Percentiles rank a stretch among this genome's conserved stretches.
Evolutionary conservation across 2,888 invertebrate genomes (phyloP).

Genomic region (Toxonevra muliebris): DNA sequence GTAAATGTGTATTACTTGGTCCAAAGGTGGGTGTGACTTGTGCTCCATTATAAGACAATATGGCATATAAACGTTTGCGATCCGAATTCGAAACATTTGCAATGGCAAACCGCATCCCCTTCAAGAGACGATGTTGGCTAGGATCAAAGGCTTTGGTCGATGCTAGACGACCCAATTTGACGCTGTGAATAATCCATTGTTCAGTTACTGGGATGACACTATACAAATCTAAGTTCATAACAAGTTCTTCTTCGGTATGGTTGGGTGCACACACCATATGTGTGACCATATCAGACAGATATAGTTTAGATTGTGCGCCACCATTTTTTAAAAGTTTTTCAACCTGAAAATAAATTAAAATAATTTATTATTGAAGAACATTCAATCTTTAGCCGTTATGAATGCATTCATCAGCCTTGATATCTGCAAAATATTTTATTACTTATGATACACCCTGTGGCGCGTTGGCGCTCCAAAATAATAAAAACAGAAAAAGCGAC

Average conservation of each 20-base stretch:
- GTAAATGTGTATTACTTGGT: conserved; percentile 86
- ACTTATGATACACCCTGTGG: conserved; percentile 28
- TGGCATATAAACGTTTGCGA: conserved; percentile 80
- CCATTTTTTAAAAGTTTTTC: conserved; percentile 81
- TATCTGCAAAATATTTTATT: not conserved
- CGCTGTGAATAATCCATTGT: conserved; percentile 83
- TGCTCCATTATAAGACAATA: conserved; percentile 89
- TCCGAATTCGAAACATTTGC: conserved; percentile 80
- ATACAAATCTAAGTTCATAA: conserved; percentile 91
- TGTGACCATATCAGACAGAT: conserved; percentile 91
- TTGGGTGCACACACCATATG: conserved; percentile 90
- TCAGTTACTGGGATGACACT: conserved; percentile 90
- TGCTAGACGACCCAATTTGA: conserved; percentile 70
- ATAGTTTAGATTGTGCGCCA: conserved; percentile 87
- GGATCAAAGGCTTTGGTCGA: conserved; percentile 81
- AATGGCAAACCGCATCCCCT: conserved; percentile 78
- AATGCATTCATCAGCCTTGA: not conserved
- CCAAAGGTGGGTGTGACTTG: conserved; percentile 77
- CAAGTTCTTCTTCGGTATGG: conserved; percentile 85
- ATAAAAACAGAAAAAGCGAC: not conserved
- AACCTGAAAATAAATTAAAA: conserved; percentile 69
- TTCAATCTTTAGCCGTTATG: not conserved
- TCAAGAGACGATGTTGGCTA: conserved; percentile 74
- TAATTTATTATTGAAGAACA: not conserved
- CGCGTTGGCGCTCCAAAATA: conserved; percentile 17